A percentile compares a stretch with the other conserved stretches of the same genome.
These are phyloP conservation scores for Pantelozetes paolii DNA, from an alignment of 2,888 invertebrate species.

Conservation along the genomic window DNA sequence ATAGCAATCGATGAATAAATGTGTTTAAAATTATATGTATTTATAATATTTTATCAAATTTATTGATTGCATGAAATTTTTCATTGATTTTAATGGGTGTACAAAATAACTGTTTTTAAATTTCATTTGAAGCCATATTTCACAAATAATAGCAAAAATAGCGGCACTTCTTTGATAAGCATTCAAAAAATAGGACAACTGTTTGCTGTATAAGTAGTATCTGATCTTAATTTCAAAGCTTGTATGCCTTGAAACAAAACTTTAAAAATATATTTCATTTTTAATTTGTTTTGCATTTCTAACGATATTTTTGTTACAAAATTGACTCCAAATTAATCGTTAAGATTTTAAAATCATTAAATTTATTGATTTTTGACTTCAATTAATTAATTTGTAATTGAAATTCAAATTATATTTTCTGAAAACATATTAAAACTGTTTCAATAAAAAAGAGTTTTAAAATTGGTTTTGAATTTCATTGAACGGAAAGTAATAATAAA, in stretches of 20 bases:
- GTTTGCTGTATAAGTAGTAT: neutral
- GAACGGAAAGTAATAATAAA: neutral
- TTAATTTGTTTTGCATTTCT: too few relatives aligned
- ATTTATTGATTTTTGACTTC: too few relatives aligned
- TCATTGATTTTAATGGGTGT: neutral
- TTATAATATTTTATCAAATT: neutral
- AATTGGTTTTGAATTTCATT: constrained; percentile 7
- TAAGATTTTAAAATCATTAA: too few relatives aligned
- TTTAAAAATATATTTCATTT: too few relatives aligned
- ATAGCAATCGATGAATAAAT: constrained; percentile 5
- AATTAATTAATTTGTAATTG: too few relatives aligned
- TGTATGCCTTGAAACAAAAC: constrained; percentile 18
- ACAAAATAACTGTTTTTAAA: neutral
- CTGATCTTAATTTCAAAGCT: neutral
- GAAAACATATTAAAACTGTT: too few relatives aligned
- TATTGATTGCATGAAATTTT: too few relatives aligned
- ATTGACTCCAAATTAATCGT: too few relatives aligned
- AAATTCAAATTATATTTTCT: too few relatives aligned
- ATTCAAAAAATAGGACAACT: constrained; percentile 2
- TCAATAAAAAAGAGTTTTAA: too few relatives aligned
- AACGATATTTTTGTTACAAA: too few relatives aligned
- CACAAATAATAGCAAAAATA: neutral
- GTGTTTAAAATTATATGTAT: neutral
- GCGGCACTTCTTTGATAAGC: constrained; percentile 1
- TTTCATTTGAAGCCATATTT: neutral